Percentiles rank a stretch among this genome's conserved stretches.
Conservation (phyloP, 2,888 invertebrate genomes). For the Cyaniris semiargus region DNA sequence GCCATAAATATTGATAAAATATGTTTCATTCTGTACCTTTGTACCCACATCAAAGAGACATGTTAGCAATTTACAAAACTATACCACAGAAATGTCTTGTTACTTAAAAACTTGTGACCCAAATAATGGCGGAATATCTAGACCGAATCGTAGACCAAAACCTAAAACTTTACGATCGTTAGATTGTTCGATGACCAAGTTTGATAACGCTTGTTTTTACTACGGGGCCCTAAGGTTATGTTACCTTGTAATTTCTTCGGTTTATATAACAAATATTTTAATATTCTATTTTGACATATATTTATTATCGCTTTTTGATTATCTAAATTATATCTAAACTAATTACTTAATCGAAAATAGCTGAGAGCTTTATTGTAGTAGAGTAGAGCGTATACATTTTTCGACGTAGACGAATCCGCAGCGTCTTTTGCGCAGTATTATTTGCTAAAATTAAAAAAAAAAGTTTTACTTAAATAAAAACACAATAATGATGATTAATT, state of each 20-base stretch:
- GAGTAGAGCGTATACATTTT: no score
- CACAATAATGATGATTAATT: conserved; percentile 31
- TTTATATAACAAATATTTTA: not conserved
- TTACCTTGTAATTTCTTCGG: not conserved
- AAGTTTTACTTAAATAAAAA: not conserved
- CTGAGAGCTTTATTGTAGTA: no score
- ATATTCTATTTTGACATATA: not conserved
- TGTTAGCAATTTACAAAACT: not conserved
- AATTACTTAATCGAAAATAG: not conserved
- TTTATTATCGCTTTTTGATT: not conserved
- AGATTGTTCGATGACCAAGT: not conserved
- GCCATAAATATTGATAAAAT: not conserved
- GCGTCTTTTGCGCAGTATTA: not conserved
- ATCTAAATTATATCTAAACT: not conserved
- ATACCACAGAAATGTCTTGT: not conserved
- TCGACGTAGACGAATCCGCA: no score
- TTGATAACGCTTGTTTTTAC: conserved; percentile 1
- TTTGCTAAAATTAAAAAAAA: not conserved
- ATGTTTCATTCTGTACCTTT: conserved; percentile 3
- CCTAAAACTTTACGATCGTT: not conserved
- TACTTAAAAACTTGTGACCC: not conserved
- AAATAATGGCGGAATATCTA: conserved; percentile 6
- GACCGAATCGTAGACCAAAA: not conserved
- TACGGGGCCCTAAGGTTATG: not conserved
- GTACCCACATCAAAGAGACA: conserved; percentile 10